A percentile compares a stretch with the other conserved stretches of the same genome.
phyloP scores from a whole-genome alignment of 2,888 invertebrate species.

The Leucoma salicis region DNA sequence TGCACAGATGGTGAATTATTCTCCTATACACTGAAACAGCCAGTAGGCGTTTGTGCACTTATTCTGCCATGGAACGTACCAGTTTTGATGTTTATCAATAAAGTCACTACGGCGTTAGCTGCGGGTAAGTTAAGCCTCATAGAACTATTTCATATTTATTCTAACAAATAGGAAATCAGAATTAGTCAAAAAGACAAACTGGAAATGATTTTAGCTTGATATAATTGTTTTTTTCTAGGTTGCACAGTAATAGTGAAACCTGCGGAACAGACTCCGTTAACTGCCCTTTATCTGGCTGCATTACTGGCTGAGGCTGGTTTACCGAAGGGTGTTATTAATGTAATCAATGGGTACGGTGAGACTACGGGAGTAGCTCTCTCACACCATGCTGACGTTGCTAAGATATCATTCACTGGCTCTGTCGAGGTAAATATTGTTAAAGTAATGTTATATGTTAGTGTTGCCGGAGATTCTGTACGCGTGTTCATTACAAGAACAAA shows the following conservation, averaged over 20 bases:
- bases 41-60: slow-evolving; percentile 89
- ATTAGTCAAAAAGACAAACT: background rate
- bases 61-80: slow-evolving; percentile 97
- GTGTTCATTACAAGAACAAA: too few relatives aligned
- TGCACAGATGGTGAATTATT: slow-evolving; percentile 88
- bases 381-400: slow-evolving; percentile 87
- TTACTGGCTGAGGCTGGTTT: slow-evolving; percentile 92
- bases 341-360: slow-evolving; percentile 92
- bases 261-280: slow-evolving; percentile 96
- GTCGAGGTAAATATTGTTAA: slow-evolving; percentile 65
- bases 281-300: slow-evolving; percentile 92
- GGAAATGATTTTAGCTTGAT: background rate
- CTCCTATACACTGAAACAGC: slow-evolving; percentile 83
- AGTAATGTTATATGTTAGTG: background rate
- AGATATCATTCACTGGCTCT: slow-evolving; percentile 88
- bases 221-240: slow-evolving; percentile 55
- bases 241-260: slow-evolving; percentile 95
- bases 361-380: slow-evolving; percentile 88
- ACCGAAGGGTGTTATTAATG: slow-evolving; percentile 94
- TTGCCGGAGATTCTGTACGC: too few relatives aligned
- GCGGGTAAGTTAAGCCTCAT: slow-evolving; percentile 41
- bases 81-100: slow-evolving; percentile 93
- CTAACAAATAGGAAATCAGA: background rate
- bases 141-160: background rate
- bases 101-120: slow-evolving; percentile 89